Percentiles rank a stretch among this genome's conserved stretches.
Evolutionary conservation across 2,113 vertebrate genomes (phyloP).

Genomic region (Noturus placidus): DNA sequence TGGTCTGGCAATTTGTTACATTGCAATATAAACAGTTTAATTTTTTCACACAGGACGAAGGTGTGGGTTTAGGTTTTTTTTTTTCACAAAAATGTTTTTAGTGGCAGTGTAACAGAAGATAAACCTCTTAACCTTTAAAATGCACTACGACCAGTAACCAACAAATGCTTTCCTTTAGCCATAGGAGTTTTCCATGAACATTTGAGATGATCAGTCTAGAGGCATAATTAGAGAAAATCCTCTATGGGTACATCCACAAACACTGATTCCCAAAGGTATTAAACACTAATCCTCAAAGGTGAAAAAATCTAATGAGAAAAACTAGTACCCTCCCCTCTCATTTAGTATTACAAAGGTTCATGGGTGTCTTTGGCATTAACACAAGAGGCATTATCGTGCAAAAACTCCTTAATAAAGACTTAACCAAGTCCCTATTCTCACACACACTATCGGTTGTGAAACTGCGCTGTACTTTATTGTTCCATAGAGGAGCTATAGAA

Average conservation of each 20-base stretch:
- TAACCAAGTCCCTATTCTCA: background rate
- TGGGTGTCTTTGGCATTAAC: background rate
- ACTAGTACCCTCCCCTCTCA: background rate
- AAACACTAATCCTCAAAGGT: constrained; percentile 28
- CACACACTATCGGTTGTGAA: background rate
- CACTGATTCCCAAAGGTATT: constrained; percentile 43
- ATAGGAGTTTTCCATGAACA: background rate
- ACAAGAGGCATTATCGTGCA: background rate
- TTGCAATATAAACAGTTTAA: background rate
- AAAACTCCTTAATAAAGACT: background rate
- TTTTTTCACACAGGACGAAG: background rate
- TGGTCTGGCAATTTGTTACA: background rate
- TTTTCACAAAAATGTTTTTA: background rate
- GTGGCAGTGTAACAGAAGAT: background rate
- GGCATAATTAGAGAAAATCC: constrained; percentile 32
- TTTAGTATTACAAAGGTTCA: constrained; percentile 25
- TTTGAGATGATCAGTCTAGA: background rate
- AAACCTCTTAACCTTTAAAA: background rate
- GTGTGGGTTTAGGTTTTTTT: no score
- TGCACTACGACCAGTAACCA: background rate
- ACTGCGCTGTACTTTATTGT: constrained; percentile 1
- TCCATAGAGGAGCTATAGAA: constrained; percentile 7
- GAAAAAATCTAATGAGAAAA: background rate
- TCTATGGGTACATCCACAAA: constrained; percentile 19
- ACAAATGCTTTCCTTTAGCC: background rate